phyloP scores from a whole-genome alignment of 2,888 invertebrate species.

The Oscheius sp. region DNA sequence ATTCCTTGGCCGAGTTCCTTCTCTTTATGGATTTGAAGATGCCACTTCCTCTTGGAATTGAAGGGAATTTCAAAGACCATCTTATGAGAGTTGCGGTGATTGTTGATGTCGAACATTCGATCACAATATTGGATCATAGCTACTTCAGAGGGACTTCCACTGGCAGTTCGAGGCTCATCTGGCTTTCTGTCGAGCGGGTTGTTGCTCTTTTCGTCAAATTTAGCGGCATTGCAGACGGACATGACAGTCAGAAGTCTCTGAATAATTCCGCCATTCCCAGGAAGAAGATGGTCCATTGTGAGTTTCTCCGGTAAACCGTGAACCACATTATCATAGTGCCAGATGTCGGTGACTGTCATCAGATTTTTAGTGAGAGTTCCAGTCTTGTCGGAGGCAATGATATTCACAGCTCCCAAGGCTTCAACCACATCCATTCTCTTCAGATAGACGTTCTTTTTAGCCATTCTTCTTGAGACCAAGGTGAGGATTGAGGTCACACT shows the following conservation, averaged over 20 bases:
- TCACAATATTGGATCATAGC: conserved; percentile 23
- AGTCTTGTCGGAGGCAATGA: conserved; percentile 52
- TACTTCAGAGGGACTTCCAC: conserved; percentile 20
- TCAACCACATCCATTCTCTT: conserved; percentile 41
- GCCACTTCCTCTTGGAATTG: conserved; percentile 34
- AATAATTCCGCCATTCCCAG: background rate
- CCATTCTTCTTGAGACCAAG: conserved; percentile 40
- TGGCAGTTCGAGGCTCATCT: conserved; percentile 3
- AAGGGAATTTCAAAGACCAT: conserved; percentile 22
- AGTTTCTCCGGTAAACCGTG: conserved; percentile 25
- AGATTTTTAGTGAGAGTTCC: conserved; percentile 52
- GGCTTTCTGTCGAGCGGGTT: conserved; percentile 3
- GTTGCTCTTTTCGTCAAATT: conserved; percentile 28
- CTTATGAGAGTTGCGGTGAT: background rate
- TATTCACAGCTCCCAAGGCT: conserved; percentile 38
- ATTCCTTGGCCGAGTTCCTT: conserved; percentile 25
- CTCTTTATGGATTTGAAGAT: conserved; percentile 27
- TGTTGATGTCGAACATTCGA: conserved; percentile 4
- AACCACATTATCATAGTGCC: conserved; percentile 39
- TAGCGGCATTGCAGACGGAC: conserved; percentile 34
- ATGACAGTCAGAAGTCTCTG: conserved; percentile 30
- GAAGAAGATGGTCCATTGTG: background rate
- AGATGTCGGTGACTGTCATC: conserved; percentile 53
- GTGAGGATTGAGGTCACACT: conserved; percentile 44
- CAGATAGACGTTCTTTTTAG: conserved; percentile 41